These are phyloP conservation scores for Rallus crepitans DNA, from an alignment of 2,797 vertebrate genomes.

Conservation along the genomic window DNA sequence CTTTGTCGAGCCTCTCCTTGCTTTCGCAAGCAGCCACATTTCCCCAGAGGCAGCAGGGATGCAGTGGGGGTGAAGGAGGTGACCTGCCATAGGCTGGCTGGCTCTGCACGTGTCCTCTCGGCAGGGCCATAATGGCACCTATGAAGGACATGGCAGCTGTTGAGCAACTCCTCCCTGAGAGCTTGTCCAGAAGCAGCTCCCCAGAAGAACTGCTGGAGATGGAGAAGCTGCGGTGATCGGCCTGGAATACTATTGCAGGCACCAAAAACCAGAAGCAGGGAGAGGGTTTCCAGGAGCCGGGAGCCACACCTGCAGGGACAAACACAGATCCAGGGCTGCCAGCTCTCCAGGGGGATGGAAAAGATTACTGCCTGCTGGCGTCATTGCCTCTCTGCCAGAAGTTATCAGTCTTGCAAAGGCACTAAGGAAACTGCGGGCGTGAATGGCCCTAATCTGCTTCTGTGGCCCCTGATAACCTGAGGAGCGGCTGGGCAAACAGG, in stretches of 20 bases:
- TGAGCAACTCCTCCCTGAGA: neutral
- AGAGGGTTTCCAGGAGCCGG: neutral
- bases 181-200: neutral
- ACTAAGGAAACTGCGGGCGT: constrained; percentile 39
- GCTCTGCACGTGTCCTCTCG: neutral
- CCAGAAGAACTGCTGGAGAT: neutral
- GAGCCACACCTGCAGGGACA: constrained; percentile 22
- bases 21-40: neutral
- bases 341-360: neutral
- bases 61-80: rapidly evolving
- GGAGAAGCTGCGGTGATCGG: neutral
- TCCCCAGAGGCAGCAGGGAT: neutral
- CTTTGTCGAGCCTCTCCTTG: neutral
- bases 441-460: constrained; percentile 50
- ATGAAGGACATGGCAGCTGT: neutral
- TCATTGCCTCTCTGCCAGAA: constrained; percentile 12
- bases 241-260: neutral
- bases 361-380: constrained; percentile 6
- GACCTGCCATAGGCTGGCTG: neutral
- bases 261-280: neutral
- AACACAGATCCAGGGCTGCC: neutral
- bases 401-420: neutral
- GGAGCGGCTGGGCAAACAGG: neutral
- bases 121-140: neutral
- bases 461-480: neutral